These are phyloP conservation scores for Paragorgia papillata DNA, from an alignment of 92 coral and sea anemone species.

Conservation along the genomic window DNA sequence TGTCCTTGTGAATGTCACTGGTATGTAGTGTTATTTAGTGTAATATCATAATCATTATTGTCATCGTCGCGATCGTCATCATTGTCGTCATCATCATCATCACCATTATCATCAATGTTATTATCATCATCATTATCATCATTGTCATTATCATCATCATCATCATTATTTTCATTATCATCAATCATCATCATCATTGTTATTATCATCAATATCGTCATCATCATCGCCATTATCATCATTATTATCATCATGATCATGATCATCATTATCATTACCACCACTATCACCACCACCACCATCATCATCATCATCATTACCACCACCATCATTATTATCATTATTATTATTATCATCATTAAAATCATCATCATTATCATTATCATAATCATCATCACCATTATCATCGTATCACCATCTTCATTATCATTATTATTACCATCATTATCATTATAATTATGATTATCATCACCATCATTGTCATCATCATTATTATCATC, in stretches of 20 bases:
- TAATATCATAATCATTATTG: background rate
- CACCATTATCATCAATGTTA: too few species aligned
- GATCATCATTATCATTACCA: background rate
- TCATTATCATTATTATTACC: too few species aligned
- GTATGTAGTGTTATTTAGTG: conserved; percentile 43
- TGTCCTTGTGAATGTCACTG: conserved; percentile 82
- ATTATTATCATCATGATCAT: background rate
- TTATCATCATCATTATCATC: background rate
- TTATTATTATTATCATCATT: background rate
- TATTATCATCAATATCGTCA: too few species aligned
- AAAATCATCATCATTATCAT: too few species aligned
- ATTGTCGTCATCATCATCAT: background rate
- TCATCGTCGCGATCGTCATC: background rate
- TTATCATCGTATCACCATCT: too few species aligned
- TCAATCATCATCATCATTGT: too few species aligned
- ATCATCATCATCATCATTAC: background rate
- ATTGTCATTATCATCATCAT: background rate
- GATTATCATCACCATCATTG: too few species aligned
- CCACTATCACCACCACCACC: background rate
- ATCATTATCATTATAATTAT: too few species aligned
- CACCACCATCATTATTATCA: background rate
- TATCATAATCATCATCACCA: too few species aligned
- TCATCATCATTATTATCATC: background rate
- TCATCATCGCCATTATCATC: background rate
- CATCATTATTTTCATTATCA: background rate